Base-by-base conservation (phyloP, 2,113 vertebrate species). In the Caranx ignobilis region DNA sequence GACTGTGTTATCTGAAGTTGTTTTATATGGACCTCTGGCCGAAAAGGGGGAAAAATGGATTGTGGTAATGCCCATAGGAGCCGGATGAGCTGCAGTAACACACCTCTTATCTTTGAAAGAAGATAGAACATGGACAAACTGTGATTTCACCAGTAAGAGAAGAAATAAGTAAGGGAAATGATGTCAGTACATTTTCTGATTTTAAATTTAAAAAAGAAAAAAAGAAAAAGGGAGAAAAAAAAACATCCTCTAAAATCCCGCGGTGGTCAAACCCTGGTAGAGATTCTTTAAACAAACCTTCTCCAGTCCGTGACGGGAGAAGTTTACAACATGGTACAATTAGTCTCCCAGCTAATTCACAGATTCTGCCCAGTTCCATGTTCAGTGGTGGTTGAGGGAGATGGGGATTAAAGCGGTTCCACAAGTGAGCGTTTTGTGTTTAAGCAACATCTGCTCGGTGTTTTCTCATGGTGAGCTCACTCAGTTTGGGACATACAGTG, bases 201-300 rank as follows among this genome's bases (percentile, higher is more conserved):
- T 7, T n/a, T 26, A 12, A 26, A 57, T 57, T 39, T 32, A 37
- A 57, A n/a, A 5, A 3, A 59, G 31, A 21, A 66, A 11, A 16
- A 10, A 32, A 13, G 16, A 11, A 57, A 6, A 32, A 19, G 16
- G 26, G 12, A 50, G 10, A 32, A 60, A 12, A 0, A 69, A 60
- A 10, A 35, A 6, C 16, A 37, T 26, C 9, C 31, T n/a, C 35
- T 39, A 21, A 52, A 87, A 73, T 65, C 62, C 81, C 66, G 18
- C 50, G 2, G 48, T 39, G 61, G 50, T 76, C 64, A 55, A 80
- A 65, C 54, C 63, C 56, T 50, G 37, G 64, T 13, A 39, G 66
- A 63, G 54, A 68, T 70, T 85, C 77, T 87, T 92, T 81, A 91
- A 85, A 92, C 79, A 67, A 93, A 83, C 81, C 69, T 75, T 35